These are phyloP conservation scores for Astyanax mexicanus DNA, from an alignment of 2,797 vertebrate species.

Conservation along the genomic window DNA sequence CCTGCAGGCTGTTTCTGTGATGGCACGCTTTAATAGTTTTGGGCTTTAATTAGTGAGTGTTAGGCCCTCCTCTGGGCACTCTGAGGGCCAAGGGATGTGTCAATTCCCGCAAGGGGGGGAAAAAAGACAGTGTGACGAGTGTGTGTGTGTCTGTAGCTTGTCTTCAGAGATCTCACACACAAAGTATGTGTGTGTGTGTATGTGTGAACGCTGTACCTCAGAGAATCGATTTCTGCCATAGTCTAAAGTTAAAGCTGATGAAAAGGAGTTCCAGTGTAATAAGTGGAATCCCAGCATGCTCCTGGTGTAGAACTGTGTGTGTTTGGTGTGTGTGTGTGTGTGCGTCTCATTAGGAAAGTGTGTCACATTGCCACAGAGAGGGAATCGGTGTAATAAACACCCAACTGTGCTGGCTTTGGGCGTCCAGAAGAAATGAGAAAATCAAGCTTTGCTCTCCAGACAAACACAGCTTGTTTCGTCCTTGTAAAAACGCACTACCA, in stretches of 20 bases:
- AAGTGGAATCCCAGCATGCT: not conserved
- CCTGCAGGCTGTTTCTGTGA: not conserved
- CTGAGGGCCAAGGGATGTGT: not conserved
- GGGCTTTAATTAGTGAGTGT: slow-evolving; percentile 10
- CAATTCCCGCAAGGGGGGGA: not conserved
- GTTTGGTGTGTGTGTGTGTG: not conserved
- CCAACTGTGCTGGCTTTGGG: too few relatives aligned
- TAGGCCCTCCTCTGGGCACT: not conserved
- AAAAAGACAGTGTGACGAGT: not conserved
- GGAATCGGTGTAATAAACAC: not conserved
- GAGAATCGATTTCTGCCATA: not conserved
- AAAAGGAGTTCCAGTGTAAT: not conserved
- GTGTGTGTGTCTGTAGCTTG: not conserved
- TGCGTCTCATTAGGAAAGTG: not conserved
- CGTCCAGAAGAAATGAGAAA: too few relatives aligned
- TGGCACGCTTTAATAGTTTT: slow-evolving; percentile 4
- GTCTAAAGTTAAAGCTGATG: not conserved
- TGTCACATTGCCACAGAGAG: not conserved
- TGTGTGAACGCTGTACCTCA: not conserved
- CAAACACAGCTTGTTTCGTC: too few relatives aligned
- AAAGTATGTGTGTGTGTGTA: not conserved
- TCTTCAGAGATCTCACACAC: too few relatives aligned
- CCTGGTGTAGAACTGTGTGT: not conserved
- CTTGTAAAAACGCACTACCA: too few relatives aligned
- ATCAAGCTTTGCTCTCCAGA: too few relatives aligned